These are phyloP conservation scores for Oxyruncus cristatus DNA, from an alignment of 2,113 vertebrate species.

Conservation along the genomic window DNA sequence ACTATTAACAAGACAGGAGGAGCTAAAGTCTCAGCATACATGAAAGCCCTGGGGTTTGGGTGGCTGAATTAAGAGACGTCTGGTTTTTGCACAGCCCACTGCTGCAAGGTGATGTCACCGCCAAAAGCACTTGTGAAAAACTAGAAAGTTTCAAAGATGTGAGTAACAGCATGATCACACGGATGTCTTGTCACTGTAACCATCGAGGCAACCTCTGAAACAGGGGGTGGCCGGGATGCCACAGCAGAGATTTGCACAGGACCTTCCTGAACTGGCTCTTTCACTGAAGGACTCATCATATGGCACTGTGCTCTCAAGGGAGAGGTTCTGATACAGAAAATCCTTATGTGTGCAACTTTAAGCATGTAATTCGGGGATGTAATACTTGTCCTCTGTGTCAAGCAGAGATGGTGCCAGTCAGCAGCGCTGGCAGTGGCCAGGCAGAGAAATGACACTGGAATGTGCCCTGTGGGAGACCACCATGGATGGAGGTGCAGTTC, in stretches of 20 bases:
- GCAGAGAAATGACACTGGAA: background rate
- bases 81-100: background rate
- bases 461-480: background rate
- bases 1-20: background rate
- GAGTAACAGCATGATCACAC: background rate
- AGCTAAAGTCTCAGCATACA: background rate
- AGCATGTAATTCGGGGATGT: background rate
- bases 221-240: accelerated
- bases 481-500: background rate
- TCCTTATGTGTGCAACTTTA: background rate
- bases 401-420: background rate
- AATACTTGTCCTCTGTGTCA: background rate
- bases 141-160: background rate
- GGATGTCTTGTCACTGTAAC: background rate
- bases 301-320: accelerated
- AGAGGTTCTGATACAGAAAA: background rate
- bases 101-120: background rate
- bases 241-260: accelerated
- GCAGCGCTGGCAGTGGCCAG: accelerated
- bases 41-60: background rate
- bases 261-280: background rate
- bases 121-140: background rate
- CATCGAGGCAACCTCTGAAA: background rate
- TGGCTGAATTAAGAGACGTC: background rate
- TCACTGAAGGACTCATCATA: background rate